Percentiles rank a stretch among this genome's conserved stretches.
Conservation (phyloP, 2,113 vertebrate genomes). For the Chitala chitala region DNA sequence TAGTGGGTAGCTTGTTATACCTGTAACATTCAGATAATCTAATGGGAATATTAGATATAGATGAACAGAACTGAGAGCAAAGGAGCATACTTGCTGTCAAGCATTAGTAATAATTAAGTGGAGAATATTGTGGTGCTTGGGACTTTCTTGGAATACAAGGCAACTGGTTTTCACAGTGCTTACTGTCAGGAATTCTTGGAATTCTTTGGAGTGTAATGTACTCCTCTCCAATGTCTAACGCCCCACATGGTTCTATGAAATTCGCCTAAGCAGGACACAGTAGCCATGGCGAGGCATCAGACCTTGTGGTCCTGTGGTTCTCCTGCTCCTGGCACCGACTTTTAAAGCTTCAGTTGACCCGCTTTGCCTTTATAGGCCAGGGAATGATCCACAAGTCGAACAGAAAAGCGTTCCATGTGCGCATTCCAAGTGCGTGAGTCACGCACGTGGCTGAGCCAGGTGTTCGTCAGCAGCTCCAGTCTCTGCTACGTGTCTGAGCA, state of each 20-base stretch:
- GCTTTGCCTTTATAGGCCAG: not conserved
- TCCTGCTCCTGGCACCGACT: not conserved
- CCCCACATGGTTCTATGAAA: conserved; percentile 14
- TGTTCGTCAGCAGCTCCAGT: not conserved
- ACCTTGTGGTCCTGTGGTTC: not conserved
- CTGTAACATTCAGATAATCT: too few relatives aligned
- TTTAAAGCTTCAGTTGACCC: not conserved
- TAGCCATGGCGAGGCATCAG: too few relatives aligned
- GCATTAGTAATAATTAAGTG: conserved; percentile 35
- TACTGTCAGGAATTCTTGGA: conserved; percentile 43
- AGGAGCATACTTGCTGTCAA: too few relatives aligned
- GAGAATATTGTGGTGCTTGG: conserved; percentile 16
- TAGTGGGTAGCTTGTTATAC: too few relatives aligned
- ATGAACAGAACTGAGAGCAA: too few relatives aligned
- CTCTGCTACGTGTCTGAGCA: too few relatives aligned
- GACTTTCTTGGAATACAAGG: conserved; percentile 2
- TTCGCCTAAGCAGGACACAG: conserved; percentile 22
- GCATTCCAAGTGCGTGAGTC: conserved; percentile 25
- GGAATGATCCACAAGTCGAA: not conserved
- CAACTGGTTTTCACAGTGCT: not conserved
- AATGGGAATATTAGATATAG: too few relatives aligned
- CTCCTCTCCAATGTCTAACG: not conserved
- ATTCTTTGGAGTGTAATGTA: conserved; percentile 32
- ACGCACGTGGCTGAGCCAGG: conserved; percentile 2
- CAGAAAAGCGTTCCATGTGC: conserved; percentile 19